Evolutionary conservation across 2,888 invertebrate species (phyloP).

Genomic region (Cantharis rufa): DNA sequence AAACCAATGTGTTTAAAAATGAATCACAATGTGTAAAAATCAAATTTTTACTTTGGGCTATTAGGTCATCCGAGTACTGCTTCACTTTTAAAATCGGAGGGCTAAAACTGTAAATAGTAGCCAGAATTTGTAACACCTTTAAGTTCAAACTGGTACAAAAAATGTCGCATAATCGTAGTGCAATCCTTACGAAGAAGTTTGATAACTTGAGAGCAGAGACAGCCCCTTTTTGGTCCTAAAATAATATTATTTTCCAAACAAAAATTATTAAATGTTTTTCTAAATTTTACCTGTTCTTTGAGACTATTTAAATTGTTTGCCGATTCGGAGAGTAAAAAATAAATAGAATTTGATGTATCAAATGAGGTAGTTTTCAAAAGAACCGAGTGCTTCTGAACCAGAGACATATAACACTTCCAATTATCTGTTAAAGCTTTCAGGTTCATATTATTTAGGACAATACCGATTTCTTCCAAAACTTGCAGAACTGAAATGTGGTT

Average conservation of each 20-base stretch:
- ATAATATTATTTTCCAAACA: not conserved
- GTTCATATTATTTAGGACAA: conserved; percentile 58
- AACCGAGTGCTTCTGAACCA: conserved; percentile 58
- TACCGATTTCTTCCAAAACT: conserved; percentile 57
- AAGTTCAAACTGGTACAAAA: conserved; percentile 43
- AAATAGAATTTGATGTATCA: conserved; percentile 39
- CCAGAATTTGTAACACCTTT: conserved; percentile 38
- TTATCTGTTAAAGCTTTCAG: conserved; percentile 62
- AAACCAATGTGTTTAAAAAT: conserved; percentile 20
- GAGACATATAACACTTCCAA: conserved; percentile 59
- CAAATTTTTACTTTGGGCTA: conserved; percentile 35
- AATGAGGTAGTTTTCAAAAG: conserved; percentile 49
- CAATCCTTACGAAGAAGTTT: conserved; percentile 59
- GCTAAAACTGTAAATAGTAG: conserved; percentile 23
- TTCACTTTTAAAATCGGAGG: conserved; percentile 22
- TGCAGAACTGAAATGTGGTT: conserved; percentile 59
- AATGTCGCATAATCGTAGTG: conserved; percentile 54
- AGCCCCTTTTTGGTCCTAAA: conserved; percentile 53
- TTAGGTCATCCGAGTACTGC: conserved; percentile 20
- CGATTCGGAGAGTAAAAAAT: conserved; percentile 33
- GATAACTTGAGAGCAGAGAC: conserved; percentile 58
- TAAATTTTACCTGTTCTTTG: conserved; percentile 45
- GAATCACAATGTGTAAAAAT: conserved; percentile 17
- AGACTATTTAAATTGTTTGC: conserved; percentile 44
- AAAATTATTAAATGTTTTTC: not conserved